Conservation (phyloP, 2,113 vertebrate genomes). For the Saccopteryx bilineata region DNA sequence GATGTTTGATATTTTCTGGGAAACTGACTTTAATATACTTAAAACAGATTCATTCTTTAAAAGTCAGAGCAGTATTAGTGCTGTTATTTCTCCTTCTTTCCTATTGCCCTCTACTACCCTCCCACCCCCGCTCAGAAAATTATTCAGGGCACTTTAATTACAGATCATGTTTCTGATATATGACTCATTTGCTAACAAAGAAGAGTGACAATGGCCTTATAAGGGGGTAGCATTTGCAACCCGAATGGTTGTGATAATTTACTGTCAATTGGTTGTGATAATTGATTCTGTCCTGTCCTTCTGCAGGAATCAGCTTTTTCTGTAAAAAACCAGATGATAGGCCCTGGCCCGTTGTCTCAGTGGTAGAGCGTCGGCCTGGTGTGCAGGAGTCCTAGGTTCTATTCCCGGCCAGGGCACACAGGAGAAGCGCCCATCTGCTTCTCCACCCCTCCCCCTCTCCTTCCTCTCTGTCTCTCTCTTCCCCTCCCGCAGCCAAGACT, state of each 20-base stretch:
- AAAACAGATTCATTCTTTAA: slow-evolving; percentile 19
- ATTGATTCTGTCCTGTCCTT: not conserved
- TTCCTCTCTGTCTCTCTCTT: no score
- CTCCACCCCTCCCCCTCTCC: no score
- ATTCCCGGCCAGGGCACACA: no score
- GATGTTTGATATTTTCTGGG: not conserved
- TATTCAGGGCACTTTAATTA: not conserved
- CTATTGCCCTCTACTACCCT: not conserved
- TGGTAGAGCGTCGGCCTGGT: no score
- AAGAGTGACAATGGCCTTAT: not conserved
- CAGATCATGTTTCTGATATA: not conserved
- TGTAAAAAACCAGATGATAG: not conserved
- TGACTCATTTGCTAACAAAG: not conserved
- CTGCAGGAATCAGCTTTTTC: not conserved
- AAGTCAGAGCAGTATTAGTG: not conserved
- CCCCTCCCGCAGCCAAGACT: no score
- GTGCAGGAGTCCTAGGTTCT: no score
- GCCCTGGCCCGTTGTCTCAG: no score
- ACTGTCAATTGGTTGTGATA: no score
- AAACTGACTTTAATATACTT: slow-evolving; percentile 3
- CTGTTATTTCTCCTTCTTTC: not conserved
- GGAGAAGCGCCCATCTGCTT: no score
- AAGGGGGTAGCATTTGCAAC: not conserved
- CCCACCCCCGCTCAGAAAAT: not conserved
- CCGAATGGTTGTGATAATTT: not conserved